Evolutionary conservation across 2,113 vertebrate species (phyloP).

Genomic region (Engystomops pustulosus): DNA sequence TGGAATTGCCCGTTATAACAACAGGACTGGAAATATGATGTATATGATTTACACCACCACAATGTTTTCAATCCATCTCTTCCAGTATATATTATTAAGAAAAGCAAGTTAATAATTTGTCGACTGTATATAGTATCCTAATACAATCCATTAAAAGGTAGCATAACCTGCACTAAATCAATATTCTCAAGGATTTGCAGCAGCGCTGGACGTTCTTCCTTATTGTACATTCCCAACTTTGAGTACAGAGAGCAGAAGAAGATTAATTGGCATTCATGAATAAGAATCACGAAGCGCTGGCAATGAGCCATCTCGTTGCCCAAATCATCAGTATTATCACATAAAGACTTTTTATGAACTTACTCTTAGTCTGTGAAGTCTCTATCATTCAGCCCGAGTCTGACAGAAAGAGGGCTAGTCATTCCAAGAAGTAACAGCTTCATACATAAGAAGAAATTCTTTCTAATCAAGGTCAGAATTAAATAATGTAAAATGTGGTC

Average conservation of each 20-base stretch:
- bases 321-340: slow-evolving; percentile 35
- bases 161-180: slow-evolving; percentile 23
- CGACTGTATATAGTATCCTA: background rate
- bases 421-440: slow-evolving; percentile 45
- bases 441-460: slow-evolving; percentile 5
- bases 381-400: slow-evolving; percentile 20
- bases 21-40: background rate
- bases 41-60: background rate
- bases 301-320: slow-evolving; percentile 11
- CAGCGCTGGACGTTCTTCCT: background rate
- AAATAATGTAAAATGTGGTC: slow-evolving; percentile 3
- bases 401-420: slow-evolving; percentile 23
- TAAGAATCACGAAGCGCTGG: slow-evolving; percentile 32
- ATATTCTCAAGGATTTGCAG: background rate
- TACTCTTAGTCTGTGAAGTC: background rate
- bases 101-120: no score
- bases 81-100: no score
- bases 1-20: background rate
- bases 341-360: slow-evolving; percentile 40
- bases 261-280: slow-evolving; percentile 27
- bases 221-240: background rate
- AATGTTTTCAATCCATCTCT: background rate
- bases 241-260: slow-evolving; percentile 2
- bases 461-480: slow-evolving; percentile 18
- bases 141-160: slow-evolving; percentile 14